phyloP scores from a whole-genome alignment of 2,888 invertebrate species.

The Plagodis dolabraria region DNA sequence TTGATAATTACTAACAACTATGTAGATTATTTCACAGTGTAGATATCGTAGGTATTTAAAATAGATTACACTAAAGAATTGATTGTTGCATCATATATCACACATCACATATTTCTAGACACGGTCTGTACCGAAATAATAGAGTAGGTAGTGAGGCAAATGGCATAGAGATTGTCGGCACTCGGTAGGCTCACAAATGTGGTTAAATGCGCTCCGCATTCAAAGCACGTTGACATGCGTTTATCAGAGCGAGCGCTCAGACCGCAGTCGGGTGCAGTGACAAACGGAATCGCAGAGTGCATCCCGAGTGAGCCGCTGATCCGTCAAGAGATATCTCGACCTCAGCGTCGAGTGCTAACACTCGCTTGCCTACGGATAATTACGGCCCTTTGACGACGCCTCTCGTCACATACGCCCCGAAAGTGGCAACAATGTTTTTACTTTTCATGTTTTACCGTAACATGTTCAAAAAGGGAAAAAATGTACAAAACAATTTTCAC shows the following conservation, averaged over 20 bases:
- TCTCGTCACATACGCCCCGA: slow-evolving; percentile 63
- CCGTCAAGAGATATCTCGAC: slow-evolving; percentile 80
- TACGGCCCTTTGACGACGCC: slow-evolving; percentile 75
- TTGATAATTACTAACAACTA: too few species aligned
- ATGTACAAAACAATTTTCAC: slow-evolving; percentile 23
- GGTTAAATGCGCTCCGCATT: slow-evolving; percentile 67
- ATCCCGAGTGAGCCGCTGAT: slow-evolving; percentile 81
- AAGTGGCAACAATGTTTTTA: slow-evolving; percentile 64
- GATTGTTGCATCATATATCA: slow-evolving; percentile 33
- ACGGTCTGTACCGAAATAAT: slow-evolving; percentile 28
- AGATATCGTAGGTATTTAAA: too few species aligned
- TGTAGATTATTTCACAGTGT: too few species aligned
- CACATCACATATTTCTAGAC: slow-evolving; percentile 31
- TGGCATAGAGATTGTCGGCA: slow-evolving; percentile 43
- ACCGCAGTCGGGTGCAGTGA: slow-evolving; percentile 74
- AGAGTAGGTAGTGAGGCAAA: slow-evolving; percentile 27
- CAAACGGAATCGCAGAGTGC: slow-evolving; percentile 83
- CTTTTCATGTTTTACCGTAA: slow-evolving; percentile 40
- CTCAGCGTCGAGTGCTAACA: slow-evolving; percentile 77
- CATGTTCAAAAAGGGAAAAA: slow-evolving; percentile 24
- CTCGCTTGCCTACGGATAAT: slow-evolving; percentile 78
- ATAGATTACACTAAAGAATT: slow-evolving; percentile 10
- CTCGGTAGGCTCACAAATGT: slow-evolving; percentile 47
- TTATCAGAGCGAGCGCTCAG: slow-evolving; percentile 78
- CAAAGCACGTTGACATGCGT: slow-evolving; percentile 80